phyloP scores from a whole-genome alignment of 2,113 vertebrate genomes.

The Tetrao urogallus region DNA sequence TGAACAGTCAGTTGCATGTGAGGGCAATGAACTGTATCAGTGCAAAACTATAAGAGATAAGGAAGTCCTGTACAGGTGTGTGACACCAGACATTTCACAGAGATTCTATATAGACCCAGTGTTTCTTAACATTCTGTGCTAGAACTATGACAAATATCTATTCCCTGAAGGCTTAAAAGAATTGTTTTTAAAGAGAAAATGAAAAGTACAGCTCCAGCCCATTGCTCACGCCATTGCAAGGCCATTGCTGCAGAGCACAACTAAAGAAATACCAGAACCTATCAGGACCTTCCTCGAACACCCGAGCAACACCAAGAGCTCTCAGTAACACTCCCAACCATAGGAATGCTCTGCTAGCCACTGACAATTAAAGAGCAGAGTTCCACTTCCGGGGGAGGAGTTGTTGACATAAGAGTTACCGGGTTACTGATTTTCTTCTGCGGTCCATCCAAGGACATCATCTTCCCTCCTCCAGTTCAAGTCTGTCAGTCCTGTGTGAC shows the following conservation, averaged over 20 bases:
- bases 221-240: not conserved
- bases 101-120: not conserved
- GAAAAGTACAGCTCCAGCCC: not conserved
- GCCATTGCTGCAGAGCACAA: not conserved
- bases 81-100: rapidly evolving
- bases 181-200: not conserved
- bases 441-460: slow-evolving; percentile 60
- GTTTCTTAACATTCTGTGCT: too few species aligned
- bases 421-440: slow-evolving; percentile 65
- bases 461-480: slow-evolving; percentile 55
- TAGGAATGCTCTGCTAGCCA: not conserved
- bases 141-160: too few species aligned
- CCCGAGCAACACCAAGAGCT: not conserved
- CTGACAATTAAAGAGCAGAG: not conserved
- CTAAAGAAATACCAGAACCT: not conserved
- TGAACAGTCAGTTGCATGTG: not conserved
- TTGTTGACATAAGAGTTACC: slow-evolving; percentile 58
- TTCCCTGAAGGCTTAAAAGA: not conserved
- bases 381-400: not conserved
- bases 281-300: not conserved
- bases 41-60: not conserved
- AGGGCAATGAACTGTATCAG: not conserved
- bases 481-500: not conserved
- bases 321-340: not conserved
- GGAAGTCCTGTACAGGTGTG: not conserved